These are phyloP conservation scores for Heliconius hewitsoni DNA, from an alignment of 1,140 invertebrate species.

Conservation along the genomic window DNA sequence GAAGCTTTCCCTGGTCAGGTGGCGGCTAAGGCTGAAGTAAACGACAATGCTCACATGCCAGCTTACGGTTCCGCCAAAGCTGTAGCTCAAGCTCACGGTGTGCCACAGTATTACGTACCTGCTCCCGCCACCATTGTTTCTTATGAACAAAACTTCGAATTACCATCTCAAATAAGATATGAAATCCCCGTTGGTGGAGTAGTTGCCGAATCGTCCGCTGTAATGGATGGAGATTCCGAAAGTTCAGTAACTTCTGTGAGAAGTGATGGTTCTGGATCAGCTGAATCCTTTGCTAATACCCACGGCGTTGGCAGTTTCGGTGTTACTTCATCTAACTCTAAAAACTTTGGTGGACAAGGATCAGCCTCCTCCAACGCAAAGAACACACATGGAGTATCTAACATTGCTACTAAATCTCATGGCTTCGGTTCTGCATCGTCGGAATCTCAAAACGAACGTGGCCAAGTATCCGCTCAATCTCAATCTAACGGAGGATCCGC, in stretches of 20 bases:
- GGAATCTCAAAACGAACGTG: constrained; percentile 35
- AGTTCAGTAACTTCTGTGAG: constrained; percentile 55
- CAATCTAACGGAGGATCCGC: constrained; percentile 54
- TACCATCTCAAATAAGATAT: constrained; percentile 50
- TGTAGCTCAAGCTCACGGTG: constrained; percentile 56
- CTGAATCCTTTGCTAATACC: constrained; percentile 57
- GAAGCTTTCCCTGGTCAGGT: constrained; percentile 55
- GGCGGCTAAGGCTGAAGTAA: constrained; percentile 58
- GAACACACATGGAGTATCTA: constrained; percentile 48
- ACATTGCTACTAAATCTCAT: constrained; percentile 51
- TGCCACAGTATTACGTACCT: constrained; percentile 57
- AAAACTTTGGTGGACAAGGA: constrained; percentile 53
- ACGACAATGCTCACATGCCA: constrained; percentile 43
- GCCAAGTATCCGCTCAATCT: constrained; percentile 43
- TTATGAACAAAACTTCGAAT: constrained; percentile 66
- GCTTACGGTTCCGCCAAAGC: constrained; percentile 55
- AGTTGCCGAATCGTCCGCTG: constrained; percentile 52
- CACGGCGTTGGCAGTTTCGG: constrained; percentile 55
- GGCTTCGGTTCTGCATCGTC: constrained; percentile 38
- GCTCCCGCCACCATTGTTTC: constrained; percentile 61
- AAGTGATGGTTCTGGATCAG: constrained; percentile 55
- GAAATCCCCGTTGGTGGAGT: constrained; percentile 42
- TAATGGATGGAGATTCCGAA: constrained; percentile 51
- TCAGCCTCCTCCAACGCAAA: constrained; percentile 61
- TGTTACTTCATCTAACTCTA: constrained; percentile 58